Evolutionary conservation across 1,140 invertebrate genomes (phyloP), one percentile per base, ranked within the genome.

Genomic region (Lycorma delicatula): DNA sequence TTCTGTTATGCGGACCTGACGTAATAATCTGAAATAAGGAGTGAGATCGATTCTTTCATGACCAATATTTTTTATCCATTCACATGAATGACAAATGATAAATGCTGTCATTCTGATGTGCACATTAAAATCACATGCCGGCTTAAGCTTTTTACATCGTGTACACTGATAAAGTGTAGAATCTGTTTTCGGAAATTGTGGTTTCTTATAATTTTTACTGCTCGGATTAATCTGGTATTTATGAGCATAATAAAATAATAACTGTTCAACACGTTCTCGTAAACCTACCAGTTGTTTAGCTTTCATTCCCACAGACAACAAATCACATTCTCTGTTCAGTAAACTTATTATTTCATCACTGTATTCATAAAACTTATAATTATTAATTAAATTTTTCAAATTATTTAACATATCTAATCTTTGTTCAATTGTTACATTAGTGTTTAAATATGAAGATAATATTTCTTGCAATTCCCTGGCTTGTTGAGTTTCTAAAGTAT

Each of bases 401-500:
- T 77, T 74, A 0, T 79, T 70, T 3, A 85, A 70, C 36, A 79
- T 70, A 56, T 81, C 75, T 38, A 81, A 74, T 34, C 81, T 70
- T 59, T 82, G 74, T 53, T 78, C 76, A 1, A 70, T 62, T 3
- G 68, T 71, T 41, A 75, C 64, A 55, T 74, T 66, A 6, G 73
- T 70, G 36, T 76, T 71, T 41, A 72, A 70, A 50, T 85, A 73
- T 27, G 70, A 70, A 16, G 78, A 71, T 61, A 82, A 83, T 1
- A 84, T 63, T 38, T 74, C 73, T 63, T 79, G 80, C 25, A 80
- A 75, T 62, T 81, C 77, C 12, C 75, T 74, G 7, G 82, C 83
- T 64, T 77, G 78, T 67, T 85, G 83, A 31, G 77, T 79, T 67
- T 80, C 81, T 34, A 83, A 58, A 4, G 82, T 84, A 34, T 84